Conservation (phyloP, 2,797 vertebrate genomes). For the Cuniculus paca region DNA sequence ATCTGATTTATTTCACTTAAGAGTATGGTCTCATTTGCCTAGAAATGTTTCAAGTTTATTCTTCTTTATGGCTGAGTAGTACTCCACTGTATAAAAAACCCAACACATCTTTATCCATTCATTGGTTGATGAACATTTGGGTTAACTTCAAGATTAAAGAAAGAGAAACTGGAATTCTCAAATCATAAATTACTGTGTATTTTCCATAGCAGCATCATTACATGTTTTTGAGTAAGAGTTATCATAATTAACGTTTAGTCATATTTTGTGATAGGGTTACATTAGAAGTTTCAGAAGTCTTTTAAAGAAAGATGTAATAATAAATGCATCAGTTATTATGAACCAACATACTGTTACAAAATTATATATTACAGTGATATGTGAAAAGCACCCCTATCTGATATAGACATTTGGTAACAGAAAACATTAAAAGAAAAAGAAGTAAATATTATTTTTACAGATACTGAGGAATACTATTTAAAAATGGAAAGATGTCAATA, state of each 20-base stretch:
- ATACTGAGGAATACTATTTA: constrained; percentile 1
- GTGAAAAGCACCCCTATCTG: constrained; percentile 6
- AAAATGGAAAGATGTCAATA: constrained; percentile 21
- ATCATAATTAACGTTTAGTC: neutral
- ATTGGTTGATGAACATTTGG: too few relatives aligned
- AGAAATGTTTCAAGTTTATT: too few relatives aligned
- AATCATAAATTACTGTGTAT: constrained; percentile 1
- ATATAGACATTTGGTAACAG: neutral
- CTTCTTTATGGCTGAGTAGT: too few relatives aligned
- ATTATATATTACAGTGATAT: neutral
- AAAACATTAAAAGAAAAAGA: constrained; percentile 58
- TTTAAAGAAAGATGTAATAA: constrained; percentile 29
- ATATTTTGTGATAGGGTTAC: neutral
- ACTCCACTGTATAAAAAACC: too few relatives aligned
- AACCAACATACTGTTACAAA: constrained; percentile 23
- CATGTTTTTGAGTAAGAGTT: neutral
- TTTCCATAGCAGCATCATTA: neutral
- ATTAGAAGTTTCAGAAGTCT: neutral
- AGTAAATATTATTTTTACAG: neutral
- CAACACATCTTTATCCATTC: too few relatives aligned
- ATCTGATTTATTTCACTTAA: too few relatives aligned
- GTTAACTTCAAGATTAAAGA: constrained; percentile 40
- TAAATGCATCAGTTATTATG: neutral
- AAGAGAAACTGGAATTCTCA: neutral
- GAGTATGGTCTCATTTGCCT: too few relatives aligned